Evolutionary conservation across 1,140 invertebrate genomes (phyloP), one percentile per base, ranked within the genome.

Genomic region (Drosophila saltans): DNA sequence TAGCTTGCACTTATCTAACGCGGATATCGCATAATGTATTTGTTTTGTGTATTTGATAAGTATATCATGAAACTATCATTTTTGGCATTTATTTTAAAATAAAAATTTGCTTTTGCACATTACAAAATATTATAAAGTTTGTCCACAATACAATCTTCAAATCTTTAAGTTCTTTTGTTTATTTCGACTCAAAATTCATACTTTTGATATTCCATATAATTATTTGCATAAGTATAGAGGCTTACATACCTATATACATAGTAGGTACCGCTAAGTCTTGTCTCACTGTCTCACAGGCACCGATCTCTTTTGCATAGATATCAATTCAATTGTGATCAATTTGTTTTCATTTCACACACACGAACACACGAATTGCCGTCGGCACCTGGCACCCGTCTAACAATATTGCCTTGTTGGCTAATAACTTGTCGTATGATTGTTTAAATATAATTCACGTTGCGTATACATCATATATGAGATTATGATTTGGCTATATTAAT

Each of bases 261-360:
- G 45, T 52, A 52, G 45, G 45, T 52, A 52, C 45, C 10, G 45
- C 45, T 52, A 26, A 52, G 21, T 52, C 45, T 52, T 52, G 45
- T 52, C 45, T 16, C 45, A 52, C 45, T 26, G 45, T 52, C 45
- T 9, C 45, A 8, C 24, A 52, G 45, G 10, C 24, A 10, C 21
- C 45, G 45, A 52, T 52, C 45, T 21, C 8, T 52, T 52, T 52
- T 52, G 45, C 45, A 52, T 52, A 52, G 45, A 26, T 52, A 52
- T 52, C 21, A 26, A 52, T 52, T 52, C 45, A 52, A 52, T 52
- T 52, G 45, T 52, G 45, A 52, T 52, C 21, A 52, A 52, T 52
- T 52, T 52, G 45, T 52, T 52, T 52, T 52, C 45, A 52, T 26
- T 52, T 52, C 21, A 52, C 45, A 52, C 45, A 24, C 45, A 26